A percentile compares a stretch with the other conserved stretches of the same genome.
These are phyloP conservation scores for Alloplasta piceator DNA, from an alignment of 2,888 invertebrate species.

Conservation along the genomic window DNA sequence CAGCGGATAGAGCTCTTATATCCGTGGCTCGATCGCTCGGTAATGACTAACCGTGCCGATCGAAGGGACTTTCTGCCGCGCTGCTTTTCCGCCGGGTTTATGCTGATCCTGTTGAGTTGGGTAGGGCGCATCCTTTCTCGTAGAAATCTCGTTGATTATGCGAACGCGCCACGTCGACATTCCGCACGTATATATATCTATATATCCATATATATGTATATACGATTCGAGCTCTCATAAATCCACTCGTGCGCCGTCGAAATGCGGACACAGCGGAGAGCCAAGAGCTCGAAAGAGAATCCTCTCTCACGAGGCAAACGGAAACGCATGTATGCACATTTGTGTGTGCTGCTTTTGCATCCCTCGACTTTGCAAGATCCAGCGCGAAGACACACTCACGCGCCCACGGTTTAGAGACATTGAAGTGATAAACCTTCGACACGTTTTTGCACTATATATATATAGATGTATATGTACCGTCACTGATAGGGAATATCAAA, in stretches of 20 bases:
- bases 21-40: constrained; percentile 64
- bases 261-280: constrained; percentile 44
- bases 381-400: constrained; percentile 22
- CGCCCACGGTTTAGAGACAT: constrained; percentile 63
- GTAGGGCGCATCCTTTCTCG: constrained; percentile 36
- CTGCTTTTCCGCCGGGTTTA: constrained; percentile 49
- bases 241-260: constrained; percentile 53
- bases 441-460: constrained; percentile 39
- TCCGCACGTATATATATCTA: constrained; percentile 46
- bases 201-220: no score
- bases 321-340: constrained; percentile 60
- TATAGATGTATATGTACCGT: background rate
- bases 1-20: constrained; percentile 54
- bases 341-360: constrained; percentile 37
- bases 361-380: constrained; percentile 43
- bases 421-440: constrained; percentile 59
- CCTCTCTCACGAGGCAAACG: constrained; percentile 59
- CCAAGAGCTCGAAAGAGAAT: constrained; percentile 4
- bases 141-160: constrained; percentile 68
- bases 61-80: constrained; percentile 2
- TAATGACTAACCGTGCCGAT: constrained; percentile 64
- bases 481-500: constrained; percentile 2
- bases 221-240: constrained; percentile 67
- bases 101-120: constrained; percentile 42
- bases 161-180: constrained; percentile 63